Evolutionary conservation across 1,140 invertebrate genomes (phyloP).

Genomic region (Macrobrachium rosenbergii): DNA sequence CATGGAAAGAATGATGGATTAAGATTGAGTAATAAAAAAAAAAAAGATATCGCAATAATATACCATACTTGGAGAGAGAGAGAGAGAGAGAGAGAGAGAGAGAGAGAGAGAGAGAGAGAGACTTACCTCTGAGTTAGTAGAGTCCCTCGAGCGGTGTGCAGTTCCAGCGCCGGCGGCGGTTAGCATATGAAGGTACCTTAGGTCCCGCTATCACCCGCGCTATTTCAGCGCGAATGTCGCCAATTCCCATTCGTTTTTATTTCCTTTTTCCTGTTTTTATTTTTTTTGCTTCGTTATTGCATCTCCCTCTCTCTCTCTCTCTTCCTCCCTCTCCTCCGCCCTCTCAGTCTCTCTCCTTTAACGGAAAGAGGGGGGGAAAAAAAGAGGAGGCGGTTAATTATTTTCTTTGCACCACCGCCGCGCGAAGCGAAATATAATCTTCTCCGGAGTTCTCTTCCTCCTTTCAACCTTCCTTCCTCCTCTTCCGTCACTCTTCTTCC

Average conservation of each 20-base stretch:
- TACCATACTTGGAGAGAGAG: slow-evolving; percentile 4
- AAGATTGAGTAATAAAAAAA: too few relatives aligned
- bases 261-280: background rate
- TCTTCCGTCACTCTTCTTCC: background rate
- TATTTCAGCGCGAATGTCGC: background rate
- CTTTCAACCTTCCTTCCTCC: background rate
- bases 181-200: too few relatives aligned
- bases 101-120: slow-evolving; percentile 2
- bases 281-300: background rate
- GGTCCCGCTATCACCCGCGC: too few relatives aligned
- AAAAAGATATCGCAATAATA: too few relatives aligned
- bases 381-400: background rate
- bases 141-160: too few relatives aligned
- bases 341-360: background rate
- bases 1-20: background rate
- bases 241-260: background rate
- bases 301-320: background rate
- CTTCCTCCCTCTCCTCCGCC: background rate
- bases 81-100: slow-evolving; percentile 30
- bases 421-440: background rate
- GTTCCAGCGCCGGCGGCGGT: too few relatives aligned
- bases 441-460: background rate
- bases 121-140: background rate
- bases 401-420: background rate
- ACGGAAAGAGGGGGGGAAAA: too few relatives aligned